Conservation (phyloP, 2,888 invertebrate species). For the Fragum fragum region DNA sequence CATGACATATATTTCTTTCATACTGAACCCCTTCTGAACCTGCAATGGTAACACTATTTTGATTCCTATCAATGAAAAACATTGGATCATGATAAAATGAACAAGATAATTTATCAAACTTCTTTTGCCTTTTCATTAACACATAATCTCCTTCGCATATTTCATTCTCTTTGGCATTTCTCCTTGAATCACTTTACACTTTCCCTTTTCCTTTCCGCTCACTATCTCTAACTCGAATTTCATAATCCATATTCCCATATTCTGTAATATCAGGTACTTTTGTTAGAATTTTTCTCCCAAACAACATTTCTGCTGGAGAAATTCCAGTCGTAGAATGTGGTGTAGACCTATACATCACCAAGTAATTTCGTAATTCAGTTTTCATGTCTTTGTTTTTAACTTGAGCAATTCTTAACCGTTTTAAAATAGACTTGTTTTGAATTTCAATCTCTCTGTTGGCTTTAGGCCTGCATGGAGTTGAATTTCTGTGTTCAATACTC, state of each 20-base stretch:
- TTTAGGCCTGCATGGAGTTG: neutral
- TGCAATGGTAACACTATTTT: too few species aligned
- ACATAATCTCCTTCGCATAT: constrained; percentile 33
- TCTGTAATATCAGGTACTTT: constrained; percentile 21
- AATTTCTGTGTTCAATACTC: neutral
- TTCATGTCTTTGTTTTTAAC: neutral
- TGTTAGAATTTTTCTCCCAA: neutral
- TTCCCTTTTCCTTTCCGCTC: constrained; percentile 38
- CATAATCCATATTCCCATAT: neutral
- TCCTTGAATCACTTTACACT: constrained; percentile 33
- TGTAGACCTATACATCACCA: neutral
- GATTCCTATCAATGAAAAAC: too few species aligned
- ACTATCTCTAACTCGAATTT: constrained; percentile 27
- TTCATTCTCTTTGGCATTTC: constrained; percentile 15
- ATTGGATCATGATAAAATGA: too few species aligned
- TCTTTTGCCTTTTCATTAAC: neutral
- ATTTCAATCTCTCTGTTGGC: neutral
- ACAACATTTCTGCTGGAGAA: neutral
- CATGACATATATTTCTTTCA: too few species aligned
- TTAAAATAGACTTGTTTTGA: neutral
- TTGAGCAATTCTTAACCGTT: neutral
- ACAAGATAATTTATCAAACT: too few species aligned
- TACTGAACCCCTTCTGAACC: too few species aligned
- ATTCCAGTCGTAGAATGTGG: neutral
- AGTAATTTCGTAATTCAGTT: neutral